phyloP scores from a whole-genome alignment of 2,888 invertebrate genomes.

The Yponomeuta sedellus region DNA sequence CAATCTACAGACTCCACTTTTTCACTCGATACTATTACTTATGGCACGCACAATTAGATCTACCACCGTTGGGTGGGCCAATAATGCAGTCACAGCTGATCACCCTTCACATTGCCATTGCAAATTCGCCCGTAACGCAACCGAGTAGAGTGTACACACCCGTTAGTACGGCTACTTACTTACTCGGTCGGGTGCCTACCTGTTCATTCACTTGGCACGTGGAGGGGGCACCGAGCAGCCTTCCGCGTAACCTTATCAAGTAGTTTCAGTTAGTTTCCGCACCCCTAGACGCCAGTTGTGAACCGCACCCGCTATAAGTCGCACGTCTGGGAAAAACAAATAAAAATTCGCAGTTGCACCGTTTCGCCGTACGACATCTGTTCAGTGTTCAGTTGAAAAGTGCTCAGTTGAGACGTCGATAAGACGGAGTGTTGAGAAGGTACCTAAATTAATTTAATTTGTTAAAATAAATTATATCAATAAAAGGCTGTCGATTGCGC shows the following conservation, averaged over 20 bases:
- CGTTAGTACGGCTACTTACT: conserved; percentile 10
- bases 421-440: not conserved
- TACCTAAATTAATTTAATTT: not conserved
- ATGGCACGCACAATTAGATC: no score
- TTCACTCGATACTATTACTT: no score
- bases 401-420: not conserved
- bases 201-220: conserved; percentile 64
- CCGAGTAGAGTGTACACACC: not conserved
- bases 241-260: conserved; percentile 73
- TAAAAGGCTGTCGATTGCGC: not conserved
- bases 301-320: conserved; percentile 70
- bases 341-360: conserved; percentile 16
- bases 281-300: conserved; percentile 67
- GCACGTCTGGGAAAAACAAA: conserved; percentile 44
- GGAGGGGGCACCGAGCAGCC: conserved; percentile 51
- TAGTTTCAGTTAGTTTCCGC: conserved; percentile 53
- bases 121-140: no score
- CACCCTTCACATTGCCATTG: no score
- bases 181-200: conserved; percentile 42
- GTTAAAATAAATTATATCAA: not conserved
- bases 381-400: conserved; percentile 27
- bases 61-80: no score
- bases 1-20: not conserved
- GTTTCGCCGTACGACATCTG: conserved; percentile 29
- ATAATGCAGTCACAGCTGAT: not conserved